Evolutionary conservation across 1,140 invertebrate species (phyloP), one percentile per base, ranked within the genome.

Genomic region (Drosophila obscura): DNA sequence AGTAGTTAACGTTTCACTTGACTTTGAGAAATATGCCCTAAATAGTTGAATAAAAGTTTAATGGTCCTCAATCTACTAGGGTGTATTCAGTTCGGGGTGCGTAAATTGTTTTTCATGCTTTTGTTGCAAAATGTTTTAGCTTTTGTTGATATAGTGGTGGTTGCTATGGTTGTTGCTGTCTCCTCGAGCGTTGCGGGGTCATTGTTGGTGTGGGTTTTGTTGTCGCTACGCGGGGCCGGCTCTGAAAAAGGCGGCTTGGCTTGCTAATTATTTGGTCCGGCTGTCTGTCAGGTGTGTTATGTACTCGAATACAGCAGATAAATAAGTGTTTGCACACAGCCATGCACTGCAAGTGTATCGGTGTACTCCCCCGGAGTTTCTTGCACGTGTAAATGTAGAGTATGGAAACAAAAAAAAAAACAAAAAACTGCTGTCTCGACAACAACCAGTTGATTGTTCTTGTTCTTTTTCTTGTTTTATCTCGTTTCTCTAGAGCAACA

Each of bases 201-300:
- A 59, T 71, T 45, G 44, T 51, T 41, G 45, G 41, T 41, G 24
- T 46, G 31, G 49, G 15, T 74, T 8, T 39, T 46, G 5, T 72
- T 80, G 19, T 65, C 64, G 50, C 64, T 78, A 49, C 50, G 46
- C 50, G 46, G 46, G 46, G 76, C 62, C 59, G 52, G 78, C 76
- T 75, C 82, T 80, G 11, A 11, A 50, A 74, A 80, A 85, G 74
- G 81, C 78, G 65, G 78, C 69, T 71, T 87, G 73, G 35, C 35
- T 35, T 13, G 35, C 35, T 39, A 39, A 39, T 85, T 78, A 87
- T 75, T 87, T 87, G 87, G 80, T 73, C 66, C 78, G 71, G 71
- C 76, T 62, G 58, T 56, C 79, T 75, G 75, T 81, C 77, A 82
- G 82, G 74, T 87, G 56, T 88, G 79, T 53, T 87, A 72, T 75